A percentile compares a stretch with the other conserved stretches of the same genome.
Evolutionary conservation across 1,140 invertebrate genomes (phyloP).

Genomic region (Metopolophium dirhodum): DNA sequence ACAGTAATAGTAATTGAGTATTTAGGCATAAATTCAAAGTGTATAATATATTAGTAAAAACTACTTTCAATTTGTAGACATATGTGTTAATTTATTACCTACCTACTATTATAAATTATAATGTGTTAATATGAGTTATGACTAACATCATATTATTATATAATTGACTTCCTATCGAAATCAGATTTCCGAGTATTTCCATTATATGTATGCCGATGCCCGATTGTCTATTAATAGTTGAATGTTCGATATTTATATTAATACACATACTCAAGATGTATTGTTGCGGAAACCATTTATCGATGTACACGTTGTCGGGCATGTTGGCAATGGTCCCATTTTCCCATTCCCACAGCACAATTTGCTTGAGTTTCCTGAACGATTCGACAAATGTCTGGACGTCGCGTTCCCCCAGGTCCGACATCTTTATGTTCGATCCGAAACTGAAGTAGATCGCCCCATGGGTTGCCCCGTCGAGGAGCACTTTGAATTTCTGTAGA

Average conservation of each 20-base stretch:
- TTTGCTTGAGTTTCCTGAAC: conserved; percentile 32
- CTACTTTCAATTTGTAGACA: background rate
- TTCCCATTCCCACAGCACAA: conserved; percentile 49
- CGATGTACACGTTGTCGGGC: conserved; percentile 12
- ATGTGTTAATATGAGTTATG: no score
- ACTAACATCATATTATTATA: no score
- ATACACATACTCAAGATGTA: conserved; percentile 23
- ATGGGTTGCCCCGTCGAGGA: conserved; percentile 59
- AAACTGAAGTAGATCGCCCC: conserved; percentile 61
- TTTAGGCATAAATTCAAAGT: background rate
- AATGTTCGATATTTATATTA: background rate
- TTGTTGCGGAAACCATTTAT: conserved; percentile 48
- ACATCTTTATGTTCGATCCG: conserved; percentile 57
- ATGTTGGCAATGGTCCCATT: background rate
- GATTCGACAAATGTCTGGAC: background rate
- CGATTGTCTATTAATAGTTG: background rate
- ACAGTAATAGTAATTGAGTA: background rate
- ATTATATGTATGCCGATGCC: no score
- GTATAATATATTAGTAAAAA: background rate
- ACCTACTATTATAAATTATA: no score
- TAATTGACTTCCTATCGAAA: no score
- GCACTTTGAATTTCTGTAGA: conserved; percentile 33
- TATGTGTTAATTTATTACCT: no score
- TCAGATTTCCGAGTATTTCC: no score
- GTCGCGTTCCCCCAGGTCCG: background rate